A percentile compares a stretch with the other conserved stretches of the same genome.
Conservation (phyloP, 2,113 vertebrate species). For the Carassius carassius region DNA sequence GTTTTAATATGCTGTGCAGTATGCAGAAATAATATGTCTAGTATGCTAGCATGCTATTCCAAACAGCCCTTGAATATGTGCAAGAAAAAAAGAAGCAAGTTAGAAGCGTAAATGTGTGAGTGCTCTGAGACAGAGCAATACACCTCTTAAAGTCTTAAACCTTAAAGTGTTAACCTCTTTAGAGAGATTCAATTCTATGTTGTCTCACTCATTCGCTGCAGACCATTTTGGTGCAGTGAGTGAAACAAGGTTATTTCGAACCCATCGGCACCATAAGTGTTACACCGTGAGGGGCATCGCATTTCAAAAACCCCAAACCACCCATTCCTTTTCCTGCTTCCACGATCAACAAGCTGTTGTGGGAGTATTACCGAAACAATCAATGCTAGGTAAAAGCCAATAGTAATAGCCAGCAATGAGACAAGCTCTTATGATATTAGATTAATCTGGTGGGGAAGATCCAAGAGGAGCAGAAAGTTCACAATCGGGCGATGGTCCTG, state of each 20-base stretch:
- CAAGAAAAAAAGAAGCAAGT: slow-evolving; percentile 6
- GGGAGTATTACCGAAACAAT: slow-evolving; percentile 26
- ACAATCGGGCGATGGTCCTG: slow-evolving; percentile 41
- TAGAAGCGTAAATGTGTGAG: not conserved
- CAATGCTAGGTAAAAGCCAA: slow-evolving; percentile 23
- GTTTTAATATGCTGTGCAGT: not conserved
- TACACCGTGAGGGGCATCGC: slow-evolving; percentile 8
- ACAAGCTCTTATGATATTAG: slow-evolving; percentile 39
- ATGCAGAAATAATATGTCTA: not conserved
- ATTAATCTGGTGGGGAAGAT: slow-evolving; percentile 29
- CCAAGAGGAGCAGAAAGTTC: slow-evolving; percentile 31
- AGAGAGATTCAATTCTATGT: slow-evolving; percentile 25
- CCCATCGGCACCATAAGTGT: slow-evolving; percentile 11
- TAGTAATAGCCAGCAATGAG: slow-evolving; percentile 5
- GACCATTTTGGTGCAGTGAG: slow-evolving; percentile 30
- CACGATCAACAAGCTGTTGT: slow-evolving; percentile 19
- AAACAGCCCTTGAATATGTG: slow-evolving; percentile 5
- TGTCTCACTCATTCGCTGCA: slow-evolving; percentile 14
- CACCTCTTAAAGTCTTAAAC: not conserved
- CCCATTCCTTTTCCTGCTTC: not conserved
- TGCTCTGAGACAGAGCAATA: slow-evolving; percentile 7
- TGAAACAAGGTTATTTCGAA: slow-evolving; percentile 22
- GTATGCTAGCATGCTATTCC: not conserved
- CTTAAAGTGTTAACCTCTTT: slow-evolving; percentile 33
- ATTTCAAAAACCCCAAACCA: slow-evolving; percentile 12